Evolutionary conservation across 1,140 invertebrate species (phyloP).

Genomic region (Ephestia elutella): DNA sequence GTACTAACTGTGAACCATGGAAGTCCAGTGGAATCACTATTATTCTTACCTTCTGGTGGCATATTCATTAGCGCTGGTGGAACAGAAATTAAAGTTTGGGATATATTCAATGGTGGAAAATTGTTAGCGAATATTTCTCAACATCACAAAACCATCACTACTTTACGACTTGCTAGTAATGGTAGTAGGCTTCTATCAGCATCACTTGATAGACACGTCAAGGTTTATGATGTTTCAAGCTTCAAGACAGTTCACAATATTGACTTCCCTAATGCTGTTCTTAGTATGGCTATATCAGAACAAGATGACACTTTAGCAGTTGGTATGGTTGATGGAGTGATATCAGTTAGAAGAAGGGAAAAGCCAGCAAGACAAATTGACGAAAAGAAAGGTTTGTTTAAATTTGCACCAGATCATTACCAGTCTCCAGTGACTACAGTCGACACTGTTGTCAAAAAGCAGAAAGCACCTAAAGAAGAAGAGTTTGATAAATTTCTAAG

Average conservation of each 20-base stretch:
- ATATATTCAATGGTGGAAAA: conserved; percentile 89
- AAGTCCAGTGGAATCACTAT: conserved; percentile 90
- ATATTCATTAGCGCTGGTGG: conserved; percentile 95
- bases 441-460: conserved; percentile 75
- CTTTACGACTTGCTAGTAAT: conserved; percentile 84
- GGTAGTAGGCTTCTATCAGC: conserved; percentile 89
- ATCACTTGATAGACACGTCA: conserved; percentile 94
- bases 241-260: conserved; percentile 93
- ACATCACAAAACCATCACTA: conserved; percentile 96
- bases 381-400: conserved; percentile 60
- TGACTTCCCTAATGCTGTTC: conserved; percentile 91
- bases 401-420: conserved; percentile 75
- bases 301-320: conserved; percentile 90
- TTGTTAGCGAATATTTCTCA: conserved; percentile 86
- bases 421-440: conserved; percentile 49
- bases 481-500: conserved; percentile 83
- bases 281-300: conserved; percentile 87
- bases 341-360: conserved; percentile 88
- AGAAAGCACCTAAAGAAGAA: conserved; percentile 64
- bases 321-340: conserved; percentile 93
- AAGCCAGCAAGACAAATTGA: conserved; percentile 64
- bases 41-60: conserved; percentile 92
- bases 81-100: conserved; percentile 95
- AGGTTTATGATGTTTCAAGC: conserved; percentile 91
- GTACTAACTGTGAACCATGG: conserved; percentile 92